Conservation (phyloP, 2,888 invertebrate species). For the Agriopis leucophaearia region DNA sequence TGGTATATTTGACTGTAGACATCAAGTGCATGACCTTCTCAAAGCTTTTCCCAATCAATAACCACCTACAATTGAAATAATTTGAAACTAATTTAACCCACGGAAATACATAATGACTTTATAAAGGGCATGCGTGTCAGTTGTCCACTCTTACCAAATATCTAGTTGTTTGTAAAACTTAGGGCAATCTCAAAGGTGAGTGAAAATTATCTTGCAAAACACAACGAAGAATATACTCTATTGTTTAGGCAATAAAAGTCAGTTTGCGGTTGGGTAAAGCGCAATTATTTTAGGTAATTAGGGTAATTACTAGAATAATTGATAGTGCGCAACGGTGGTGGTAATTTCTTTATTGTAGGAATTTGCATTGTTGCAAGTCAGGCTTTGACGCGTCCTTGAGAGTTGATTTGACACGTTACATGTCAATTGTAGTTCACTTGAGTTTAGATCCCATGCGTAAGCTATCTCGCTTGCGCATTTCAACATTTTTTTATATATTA, state of each 20-base stretch:
- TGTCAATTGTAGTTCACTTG: conserved; percentile 10
- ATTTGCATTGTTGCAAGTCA: conserved; percentile 29
- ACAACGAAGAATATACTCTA: conserved; percentile 41
- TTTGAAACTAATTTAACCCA: conserved; percentile 12
- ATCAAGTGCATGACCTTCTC: conserved; percentile 8
- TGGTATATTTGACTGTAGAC: neutral
- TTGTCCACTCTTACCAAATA: conserved; percentile 39
- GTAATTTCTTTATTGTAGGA: conserved; percentile 38
- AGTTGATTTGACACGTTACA: neutral
- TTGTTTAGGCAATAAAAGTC: conserved; percentile 44
- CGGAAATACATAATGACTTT: conserved; percentile 28
- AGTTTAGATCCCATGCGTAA: no score
- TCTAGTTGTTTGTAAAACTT: conserved; percentile 32
- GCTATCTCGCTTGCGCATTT: no score
- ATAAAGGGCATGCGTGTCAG: conserved; percentile 35
- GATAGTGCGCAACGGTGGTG: conserved; percentile 40
- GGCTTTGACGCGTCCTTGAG: conserved; percentile 26
- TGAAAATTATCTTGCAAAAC: conserved; percentile 47
- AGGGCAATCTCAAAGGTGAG: conserved; percentile 46
- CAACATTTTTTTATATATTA: no score
- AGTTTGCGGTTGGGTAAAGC: conserved; percentile 42
- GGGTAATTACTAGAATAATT: conserved; percentile 41
- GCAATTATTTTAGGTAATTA: conserved; percentile 47
- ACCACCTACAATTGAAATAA: conserved; percentile 17
- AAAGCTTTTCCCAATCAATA: conserved; percentile 24